Conservation (phyloP, 2,113 vertebrate genomes). For the Argyrosomus japonicus region DNA sequence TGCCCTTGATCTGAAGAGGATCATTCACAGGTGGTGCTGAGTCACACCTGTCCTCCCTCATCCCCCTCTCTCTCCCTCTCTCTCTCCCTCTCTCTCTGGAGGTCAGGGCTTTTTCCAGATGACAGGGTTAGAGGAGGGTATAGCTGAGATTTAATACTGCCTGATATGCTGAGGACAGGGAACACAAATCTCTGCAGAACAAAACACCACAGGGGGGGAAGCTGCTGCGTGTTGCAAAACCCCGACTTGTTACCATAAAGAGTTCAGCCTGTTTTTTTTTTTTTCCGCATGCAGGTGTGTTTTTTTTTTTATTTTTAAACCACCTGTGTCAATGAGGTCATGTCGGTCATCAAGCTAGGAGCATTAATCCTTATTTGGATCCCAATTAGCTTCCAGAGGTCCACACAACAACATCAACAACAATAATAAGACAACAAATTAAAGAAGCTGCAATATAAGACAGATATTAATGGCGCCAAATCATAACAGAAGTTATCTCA, state of each 20-base stretch:
- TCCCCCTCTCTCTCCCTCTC: background rate
- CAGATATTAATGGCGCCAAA: too few relatives aligned
- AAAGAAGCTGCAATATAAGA: too few relatives aligned
- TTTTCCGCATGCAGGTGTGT: too few relatives aligned
- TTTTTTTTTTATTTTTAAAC: too few relatives aligned
- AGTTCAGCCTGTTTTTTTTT: background rate
- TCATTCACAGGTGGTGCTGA: conserved; percentile 71
- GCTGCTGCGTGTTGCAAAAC: conserved; percentile 35
- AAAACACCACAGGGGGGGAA: conserved; percentile 27
- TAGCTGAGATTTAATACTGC: conserved; percentile 70
- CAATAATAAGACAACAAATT: too few relatives aligned
- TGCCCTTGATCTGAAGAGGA: conserved; percentile 50
- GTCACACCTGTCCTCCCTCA: conserved; percentile 69
- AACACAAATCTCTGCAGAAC: conserved; percentile 63
- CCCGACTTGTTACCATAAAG: background rate
- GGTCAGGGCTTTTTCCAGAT: conserved; percentile 63
- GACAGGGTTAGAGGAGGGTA: conserved; percentile 63
- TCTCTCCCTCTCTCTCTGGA: conserved; percentile 2
- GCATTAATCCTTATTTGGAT: too few relatives aligned
- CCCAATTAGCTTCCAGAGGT: too few relatives aligned
- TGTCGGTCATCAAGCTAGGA: background rate
- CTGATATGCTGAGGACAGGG: conserved; percentile 67
- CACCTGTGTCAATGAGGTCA: background rate
- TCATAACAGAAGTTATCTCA: too few relatives aligned
- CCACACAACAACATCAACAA: too few relatives aligned